Base-by-base conservation (phyloP, 2,888 invertebrate genomes). In the Oasisia sp. region DNA sequence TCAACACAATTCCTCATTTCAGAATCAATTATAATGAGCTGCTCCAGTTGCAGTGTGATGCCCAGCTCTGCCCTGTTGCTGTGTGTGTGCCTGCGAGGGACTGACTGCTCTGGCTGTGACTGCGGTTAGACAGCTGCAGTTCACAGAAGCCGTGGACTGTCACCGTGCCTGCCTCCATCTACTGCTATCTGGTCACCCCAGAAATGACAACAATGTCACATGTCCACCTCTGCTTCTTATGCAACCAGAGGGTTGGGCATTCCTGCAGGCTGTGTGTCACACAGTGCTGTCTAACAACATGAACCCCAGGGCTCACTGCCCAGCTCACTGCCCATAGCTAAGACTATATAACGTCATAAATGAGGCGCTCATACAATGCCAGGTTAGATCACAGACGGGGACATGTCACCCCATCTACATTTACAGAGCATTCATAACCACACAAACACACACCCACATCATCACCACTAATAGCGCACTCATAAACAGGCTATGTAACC, bases 1-100 rank as follows among this genome's bases (percentile, higher is more conserved):
- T 74, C 74, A 74, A 27, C n/a, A n/a, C 74, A 74, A 74, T 74
- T 74, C 74, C 74, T 74, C 74, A 74, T 74, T 74, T 74, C 74
- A 74, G 27, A 74, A 74, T 74, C 74, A 74, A 74, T 74, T 74
- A 74, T 74, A 74, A 74, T 74, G 27, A 7, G 74, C 74, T 74
- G 74, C 74, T 74, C 74, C 19, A 27, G 27, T 74, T 74, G 74
- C 74, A 74, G 74, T 74, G 74, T 74, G 74, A 74, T 4, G 14
- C 27, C 19, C 27, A 27, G 27, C 27, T 74, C 74, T 27, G n/a
- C n/a, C 74, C 74, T 27, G 50, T 14, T 9, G 9, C 14, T 9
- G 12, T 50, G 50, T 50, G 50, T 50, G 50, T 12, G 50, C 50
- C 50, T 50, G 50, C 12, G 9, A 50, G 14, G 50, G 38, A 38